Evolutionary conservation across 2,113 vertebrate species (phyloP), one percentile per base, ranked within the genome.

Genomic region (Pseudopipra pipra): DNA sequence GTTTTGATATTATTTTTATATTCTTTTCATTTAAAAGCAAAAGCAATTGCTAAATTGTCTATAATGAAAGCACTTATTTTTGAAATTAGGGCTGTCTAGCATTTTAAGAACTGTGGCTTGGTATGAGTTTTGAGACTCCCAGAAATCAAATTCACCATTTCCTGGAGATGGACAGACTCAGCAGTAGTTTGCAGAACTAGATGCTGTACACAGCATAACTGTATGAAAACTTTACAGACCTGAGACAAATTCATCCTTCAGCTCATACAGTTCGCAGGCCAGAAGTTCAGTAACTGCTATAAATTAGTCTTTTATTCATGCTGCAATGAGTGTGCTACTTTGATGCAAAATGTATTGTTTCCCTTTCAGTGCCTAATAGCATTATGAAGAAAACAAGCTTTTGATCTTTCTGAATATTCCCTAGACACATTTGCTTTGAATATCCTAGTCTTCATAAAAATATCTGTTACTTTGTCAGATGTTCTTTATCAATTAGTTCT

Each of bases 301-400:
- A 92, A 58, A 66, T 66, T 46, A 68, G 46, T 14, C 24, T 1
- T 5, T 83, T 54, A 77, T 68, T 87, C 49, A 58, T n/a, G 54
- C 51, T 88, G 46, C 82, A 91, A 31, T 28, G 54, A 91, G 28
- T 15, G 20, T 22, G 46, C 43, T 46, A 66, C 72, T 86, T 83
- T 66, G 71, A 93, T 80, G 62, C 28, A 93, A 89, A 89, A 91
- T 68, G 61, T 24, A 91, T 82, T 91, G 44, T 67, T 75, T 83
- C 85, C 33, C 43, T 74, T 94, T 63, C 72, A 73, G 35, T 47
- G 28, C 30, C 56, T 61, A 77, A 61, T 2, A 84, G 47, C n/a
- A 87, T 56, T 71, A 87, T 30, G 65, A 95, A 90, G 68, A 81
- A 94, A 93, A 90, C n/a, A 90, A 89, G 70, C 65, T 81, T 95